Conservation (phyloP, 2,797 vertebrate genomes). For the Danio kyathit region DNA sequence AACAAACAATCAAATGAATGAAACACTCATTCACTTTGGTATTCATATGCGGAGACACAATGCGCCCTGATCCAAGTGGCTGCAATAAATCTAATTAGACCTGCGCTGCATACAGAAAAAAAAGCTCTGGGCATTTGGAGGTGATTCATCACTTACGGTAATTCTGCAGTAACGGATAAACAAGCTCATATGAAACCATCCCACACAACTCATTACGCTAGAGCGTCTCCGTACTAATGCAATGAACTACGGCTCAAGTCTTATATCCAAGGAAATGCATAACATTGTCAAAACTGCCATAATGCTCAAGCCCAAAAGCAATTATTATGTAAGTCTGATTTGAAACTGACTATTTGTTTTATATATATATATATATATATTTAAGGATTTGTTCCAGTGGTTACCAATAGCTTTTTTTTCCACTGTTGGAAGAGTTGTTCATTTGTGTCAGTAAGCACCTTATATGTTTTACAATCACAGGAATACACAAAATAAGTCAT, state of each 20-base stretch:
- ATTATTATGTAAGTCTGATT: background rate
- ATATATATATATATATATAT: too few relatives aligned
- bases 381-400: too few relatives aligned
- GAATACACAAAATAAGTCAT: too few relatives aligned
- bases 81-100: conserved; percentile 54
- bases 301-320: background rate
- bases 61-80: conserved; percentile 42
- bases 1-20: conserved; percentile 25
- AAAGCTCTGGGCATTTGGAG: conserved; percentile 35
- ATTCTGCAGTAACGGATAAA: conserved; percentile 52
- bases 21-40: conserved; percentile 40
- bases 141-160: conserved; percentile 57
- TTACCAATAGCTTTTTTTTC: too few relatives aligned
- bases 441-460: too few relatives aligned
- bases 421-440: too few relatives aligned
- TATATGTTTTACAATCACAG: too few relatives aligned
- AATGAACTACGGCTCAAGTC: conserved; percentile 10
- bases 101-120: conserved; percentile 24
- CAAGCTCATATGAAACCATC: conserved; percentile 51
- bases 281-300: conserved; percentile 1
- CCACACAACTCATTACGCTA: conserved; percentile 46
- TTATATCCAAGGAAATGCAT: background rate
- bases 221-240: conserved; percentile 29
- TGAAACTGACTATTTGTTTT: conserved; percentile 24
- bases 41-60: conserved; percentile 41